Evolutionary conservation across 2,888 invertebrate species (phyloP).

Genomic region (Perdita meconis): DNA sequence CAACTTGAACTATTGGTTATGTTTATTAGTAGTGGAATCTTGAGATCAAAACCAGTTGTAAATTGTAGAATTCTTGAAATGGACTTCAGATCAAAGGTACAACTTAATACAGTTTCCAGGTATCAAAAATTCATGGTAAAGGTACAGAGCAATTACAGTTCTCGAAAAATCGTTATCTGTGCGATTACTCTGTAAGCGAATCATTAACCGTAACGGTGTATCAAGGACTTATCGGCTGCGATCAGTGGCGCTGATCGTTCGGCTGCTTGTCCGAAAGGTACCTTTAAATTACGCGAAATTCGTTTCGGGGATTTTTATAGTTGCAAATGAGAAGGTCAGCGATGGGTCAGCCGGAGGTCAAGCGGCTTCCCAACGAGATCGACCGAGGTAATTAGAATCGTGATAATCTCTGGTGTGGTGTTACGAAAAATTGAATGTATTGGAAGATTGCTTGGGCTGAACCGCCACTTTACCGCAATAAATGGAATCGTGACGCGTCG

Average conservation of each 20-base stretch:
- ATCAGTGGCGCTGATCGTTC: constrained; percentile 23
- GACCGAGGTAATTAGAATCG: constrained; percentile 54
- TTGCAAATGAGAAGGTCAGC: constrained; percentile 7
- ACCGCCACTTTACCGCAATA: constrained; percentile 60
- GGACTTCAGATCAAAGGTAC: too few relatives aligned
- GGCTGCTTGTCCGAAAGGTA: neutral
- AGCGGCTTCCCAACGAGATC: constrained; percentile 17
- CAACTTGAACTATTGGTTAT: too few relatives aligned
- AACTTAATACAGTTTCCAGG: too few relatives aligned
- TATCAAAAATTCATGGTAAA: too few relatives aligned
- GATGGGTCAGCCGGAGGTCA: constrained; percentile 1
- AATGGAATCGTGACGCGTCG: constrained; percentile 59
- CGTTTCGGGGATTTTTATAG: constrained; percentile 35
- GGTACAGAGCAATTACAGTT: neutral
- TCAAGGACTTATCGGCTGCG: constrained; percentile 9
- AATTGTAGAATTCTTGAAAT: too few relatives aligned
- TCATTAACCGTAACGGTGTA: constrained; percentile 16
- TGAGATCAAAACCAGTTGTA: too few relatives aligned
- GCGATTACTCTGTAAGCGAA: neutral
- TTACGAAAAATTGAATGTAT: constrained; percentile 58
- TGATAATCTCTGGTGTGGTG: constrained; percentile 52
- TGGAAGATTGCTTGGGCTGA: constrained; percentile 26
- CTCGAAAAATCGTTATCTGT: neutral
- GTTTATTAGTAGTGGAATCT: too few relatives aligned
- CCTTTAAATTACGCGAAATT: constrained; percentile 31